Percentiles rank a stretch among this genome's conserved stretches.
phyloP scores from a whole-genome alignment of 1,140 invertebrate species.

The Grapholita molesta region DNA sequence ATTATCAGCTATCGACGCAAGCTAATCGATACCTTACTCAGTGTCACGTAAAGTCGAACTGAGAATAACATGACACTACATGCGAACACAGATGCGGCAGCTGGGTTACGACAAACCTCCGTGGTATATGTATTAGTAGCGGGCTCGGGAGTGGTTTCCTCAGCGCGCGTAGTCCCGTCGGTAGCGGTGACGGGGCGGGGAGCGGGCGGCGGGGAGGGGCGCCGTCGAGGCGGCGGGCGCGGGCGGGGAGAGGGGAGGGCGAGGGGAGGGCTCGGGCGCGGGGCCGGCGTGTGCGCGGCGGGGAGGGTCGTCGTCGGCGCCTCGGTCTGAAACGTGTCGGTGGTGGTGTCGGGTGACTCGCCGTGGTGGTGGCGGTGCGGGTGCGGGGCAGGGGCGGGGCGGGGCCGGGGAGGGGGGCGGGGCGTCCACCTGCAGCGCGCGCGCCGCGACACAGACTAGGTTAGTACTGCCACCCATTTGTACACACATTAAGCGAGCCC shows the following conservation, averaged over 20 bases:
- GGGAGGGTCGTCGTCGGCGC: slow-evolving; percentile 34
- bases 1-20: neutral
- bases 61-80: neutral
- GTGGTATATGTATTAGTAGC: slow-evolving; percentile 69
- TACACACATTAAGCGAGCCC: slow-evolving; percentile 23
- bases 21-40: neutral
- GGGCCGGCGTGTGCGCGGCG: slow-evolving; percentile 22
- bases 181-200: slow-evolving; percentile 40
- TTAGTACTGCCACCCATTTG: slow-evolving; percentile 61
- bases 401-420: slow-evolving; percentile 28
- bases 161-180: slow-evolving; percentile 40
- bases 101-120: slow-evolving; percentile 73
- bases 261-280: slow-evolving; percentile 11
- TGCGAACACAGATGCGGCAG: slow-evolving; percentile 45
- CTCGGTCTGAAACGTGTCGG: slow-evolving; percentile 67
- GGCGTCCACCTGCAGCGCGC: slow-evolving; percentile 56
- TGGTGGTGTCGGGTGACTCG: slow-evolving; percentile 49
- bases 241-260: slow-evolving; percentile 19
- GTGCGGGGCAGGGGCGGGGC: slow-evolving; percentile 48
- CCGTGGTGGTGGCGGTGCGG: slow-evolving; percentile 70
- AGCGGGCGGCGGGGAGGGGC: slow-evolving; percentile 24
- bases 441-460: slow-evolving; percentile 60
- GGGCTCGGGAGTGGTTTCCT: slow-evolving; percentile 60
- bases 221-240: slow-evolving; percentile 20
- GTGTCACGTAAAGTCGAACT: neutral